These are phyloP conservation scores for Lutjanus campechanus DNA, from an alignment of 2,797 vertebrate species.

Conservation along the genomic window DNA sequence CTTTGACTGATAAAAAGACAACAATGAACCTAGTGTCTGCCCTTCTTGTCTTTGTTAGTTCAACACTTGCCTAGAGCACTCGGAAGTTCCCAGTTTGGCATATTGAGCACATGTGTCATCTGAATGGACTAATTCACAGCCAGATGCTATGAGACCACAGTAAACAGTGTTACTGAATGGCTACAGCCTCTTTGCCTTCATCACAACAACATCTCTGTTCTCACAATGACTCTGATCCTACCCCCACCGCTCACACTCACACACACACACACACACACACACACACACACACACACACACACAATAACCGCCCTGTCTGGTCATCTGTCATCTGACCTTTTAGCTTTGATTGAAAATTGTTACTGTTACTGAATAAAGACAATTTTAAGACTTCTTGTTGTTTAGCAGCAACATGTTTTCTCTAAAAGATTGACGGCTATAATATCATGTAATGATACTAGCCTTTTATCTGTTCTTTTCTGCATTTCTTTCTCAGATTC, in stretches of 20 bases:
- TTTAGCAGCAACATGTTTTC: neutral
- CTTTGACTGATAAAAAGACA: neutral
- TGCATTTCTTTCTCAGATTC: too few species aligned
- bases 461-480: neutral
- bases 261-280: slow-evolving; percentile 1
- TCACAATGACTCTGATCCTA: slow-evolving; percentile 22
- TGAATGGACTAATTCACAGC: slow-evolving; percentile 68
- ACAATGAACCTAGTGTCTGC: slow-evolving; percentile 28
- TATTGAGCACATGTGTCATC: slow-evolving; percentile 65
- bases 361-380: neutral
- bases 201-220: slow-evolving; percentile 76
- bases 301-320: slow-evolving; percentile 24
- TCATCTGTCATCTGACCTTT: slow-evolving; percentile 18
- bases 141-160: slow-evolving; percentile 41
- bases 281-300: neutral
- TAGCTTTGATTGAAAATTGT: neutral
- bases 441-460: too few species aligned
- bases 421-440: too few species aligned
- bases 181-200: slow-evolving; percentile 19
- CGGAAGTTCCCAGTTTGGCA: slow-evolving; percentile 40
- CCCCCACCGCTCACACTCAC: neutral
- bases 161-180: slow-evolving; percentile 37
- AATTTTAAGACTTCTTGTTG: neutral
- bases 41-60: slow-evolving; percentile 28
- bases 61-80: slow-evolving; percentile 35